phyloP scores from a whole-genome alignment of 2,797 vertebrate species.

The Sciurus carolinensis region DNA sequence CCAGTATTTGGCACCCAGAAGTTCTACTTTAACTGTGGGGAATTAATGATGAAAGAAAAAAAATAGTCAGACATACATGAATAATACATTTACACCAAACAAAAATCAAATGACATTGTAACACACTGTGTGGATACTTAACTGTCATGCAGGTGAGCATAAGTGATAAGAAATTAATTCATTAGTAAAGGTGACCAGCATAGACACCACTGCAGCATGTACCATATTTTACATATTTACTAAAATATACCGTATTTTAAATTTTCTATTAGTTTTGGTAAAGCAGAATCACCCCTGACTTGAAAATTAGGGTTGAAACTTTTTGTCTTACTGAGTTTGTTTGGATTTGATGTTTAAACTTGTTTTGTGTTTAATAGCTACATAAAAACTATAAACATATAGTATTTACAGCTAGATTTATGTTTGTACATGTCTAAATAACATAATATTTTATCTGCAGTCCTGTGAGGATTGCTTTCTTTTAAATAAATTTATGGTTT shows the following conservation, averaged over 20 bases:
- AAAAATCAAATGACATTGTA: neutral
- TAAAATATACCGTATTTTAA: neutral
- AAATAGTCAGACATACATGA: neutral
- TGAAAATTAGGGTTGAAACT: neutral
- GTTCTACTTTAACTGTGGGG: neutral
- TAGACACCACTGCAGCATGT: accelerated
- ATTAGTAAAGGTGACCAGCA: too few species aligned
- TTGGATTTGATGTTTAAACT: neutral
- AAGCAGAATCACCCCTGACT: slow-evolving; percentile 3
- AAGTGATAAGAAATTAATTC: neutral
- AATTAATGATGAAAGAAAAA: neutral
- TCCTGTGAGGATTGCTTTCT: neutral
- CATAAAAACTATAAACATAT: neutral
- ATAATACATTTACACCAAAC: neutral
- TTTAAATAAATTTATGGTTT: neutral
- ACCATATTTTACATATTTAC: neutral
- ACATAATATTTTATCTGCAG: neutral
- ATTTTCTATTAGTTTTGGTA: slow-evolving; percentile 31
- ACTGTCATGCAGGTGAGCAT: neutral
- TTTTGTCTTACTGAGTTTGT: neutral
- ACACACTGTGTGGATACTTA: neutral
- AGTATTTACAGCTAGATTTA: neutral
- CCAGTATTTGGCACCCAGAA: neutral
- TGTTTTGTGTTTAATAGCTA: slow-evolving; percentile 17
- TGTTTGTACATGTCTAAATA: slow-evolving; percentile 2